A percentile compares a stretch with the other conserved stretches of the same genome.
These are phyloP conservation scores for Lota lota DNA, from an alignment of 2,113 vertebrate species.

Conservation along the genomic window DNA sequence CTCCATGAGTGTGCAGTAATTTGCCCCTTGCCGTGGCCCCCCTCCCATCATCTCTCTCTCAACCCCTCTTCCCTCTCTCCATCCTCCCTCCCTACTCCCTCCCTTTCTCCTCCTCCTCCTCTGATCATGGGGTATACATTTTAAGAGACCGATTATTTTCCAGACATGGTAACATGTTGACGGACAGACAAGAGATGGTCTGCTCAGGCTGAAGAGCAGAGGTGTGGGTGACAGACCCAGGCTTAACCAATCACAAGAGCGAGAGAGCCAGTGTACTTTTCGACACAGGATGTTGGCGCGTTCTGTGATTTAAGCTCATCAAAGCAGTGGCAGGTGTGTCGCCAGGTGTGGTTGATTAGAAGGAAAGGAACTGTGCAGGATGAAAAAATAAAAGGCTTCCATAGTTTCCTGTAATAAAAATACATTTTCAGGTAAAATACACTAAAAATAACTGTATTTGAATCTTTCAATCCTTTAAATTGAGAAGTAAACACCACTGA, in stretches of 20 bases:
- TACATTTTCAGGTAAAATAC: not conserved
- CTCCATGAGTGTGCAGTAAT: slow-evolving; percentile 53
- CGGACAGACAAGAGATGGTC: not conserved
- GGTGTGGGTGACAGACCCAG: not conserved
- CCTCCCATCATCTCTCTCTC: not conserved
- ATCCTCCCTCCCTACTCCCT: not conserved
- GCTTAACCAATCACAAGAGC: not conserved
- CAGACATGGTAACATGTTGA: not conserved
- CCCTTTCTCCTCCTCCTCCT: not conserved
- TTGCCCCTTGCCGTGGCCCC: slow-evolving; percentile 41
- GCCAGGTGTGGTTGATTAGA: slow-evolving; percentile 72
- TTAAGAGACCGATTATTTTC: slow-evolving; percentile 29
- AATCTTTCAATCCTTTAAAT: too few species aligned
- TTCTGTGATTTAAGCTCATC: slow-evolving; percentile 50
- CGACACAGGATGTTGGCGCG: not conserved
- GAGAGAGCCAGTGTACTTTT: not conserved
- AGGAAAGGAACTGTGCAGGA: slow-evolving; percentile 43
- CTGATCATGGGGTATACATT: slow-evolving; percentile 15
- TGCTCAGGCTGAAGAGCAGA: not conserved
- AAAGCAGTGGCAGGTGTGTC: slow-evolving; percentile 64
- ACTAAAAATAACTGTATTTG: too few species aligned
- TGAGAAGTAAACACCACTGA: too few species aligned
- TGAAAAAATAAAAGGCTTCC: slow-evolving; percentile 13
- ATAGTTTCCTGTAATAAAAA: too few species aligned
- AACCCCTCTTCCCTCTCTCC: too few species aligned